Base-by-base conservation (phyloP, 2,797 vertebrate genomes). In the Oreortyx pictus region DNA sequence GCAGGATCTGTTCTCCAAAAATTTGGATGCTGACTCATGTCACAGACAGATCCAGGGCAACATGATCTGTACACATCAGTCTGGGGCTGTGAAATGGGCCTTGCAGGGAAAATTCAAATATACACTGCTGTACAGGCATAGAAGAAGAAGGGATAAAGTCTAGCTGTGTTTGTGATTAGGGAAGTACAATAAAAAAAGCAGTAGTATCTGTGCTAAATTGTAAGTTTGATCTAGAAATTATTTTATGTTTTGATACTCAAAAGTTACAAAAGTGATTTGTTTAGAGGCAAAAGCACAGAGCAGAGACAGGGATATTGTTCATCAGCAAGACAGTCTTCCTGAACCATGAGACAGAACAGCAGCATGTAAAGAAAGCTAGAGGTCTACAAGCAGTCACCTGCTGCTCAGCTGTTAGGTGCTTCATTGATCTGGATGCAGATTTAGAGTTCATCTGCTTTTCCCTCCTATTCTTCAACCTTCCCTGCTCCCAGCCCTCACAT, bases 311-410 rank as follows among this genome's bases (percentile, higher is more conserved):
- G 62, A 29, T 7, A 8, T 1, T 8, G 31, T 88, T 27, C 7
- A 6, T 54, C 39, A 52, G 14, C 43, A 6, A 18, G 14, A 65
- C 35, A 0, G 0, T 43, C 81, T 65, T 64, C 39, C 31, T 44
- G 31, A 85, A 44, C 43, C 11, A 3, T 18, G 46, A 29, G 50
- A 22, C 41, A 41, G 17, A n/a, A 8, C n/a, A 46, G 62, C 47
- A 50, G 8, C 3, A 1, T 57, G 7, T 9, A 75, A 49, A n/a
- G 37, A 31, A 22, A 41, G 18, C 0, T 0, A 35, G 46, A 85
- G 24, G 12, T 23, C 62, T 82, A 57, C 67, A 57, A 66, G n/a
- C 37, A 41, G 7, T 59, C 33, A 13, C 33, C 29, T 3, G 0
- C 43, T 64, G 22, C 43, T 86, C 2, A 0, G 1, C 37, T 59